Percentiles rank a stretch among this genome's conserved stretches.
These are phyloP conservation scores for Napeogenes sylphis DNA, from an alignment of 2,888 invertebrate genomes.

Conservation along the genomic window DNA sequence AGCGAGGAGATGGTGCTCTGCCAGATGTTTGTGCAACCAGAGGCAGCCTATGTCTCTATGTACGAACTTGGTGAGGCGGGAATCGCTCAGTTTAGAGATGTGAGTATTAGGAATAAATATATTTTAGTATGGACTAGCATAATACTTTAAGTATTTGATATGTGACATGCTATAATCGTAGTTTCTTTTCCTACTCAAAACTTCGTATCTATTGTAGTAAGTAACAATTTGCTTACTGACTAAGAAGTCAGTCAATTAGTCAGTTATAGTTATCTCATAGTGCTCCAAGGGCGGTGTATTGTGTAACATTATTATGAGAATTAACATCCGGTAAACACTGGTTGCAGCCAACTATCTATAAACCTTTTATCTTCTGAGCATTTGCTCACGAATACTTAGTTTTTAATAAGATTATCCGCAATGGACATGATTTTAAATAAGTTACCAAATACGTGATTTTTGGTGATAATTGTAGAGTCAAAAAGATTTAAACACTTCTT, in stretches of 20 bases:
- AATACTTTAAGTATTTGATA: not conserved
- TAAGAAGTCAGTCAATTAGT: too few relatives aligned
- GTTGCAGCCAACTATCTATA: constrained; percentile 12
- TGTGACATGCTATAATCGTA: too few relatives aligned
- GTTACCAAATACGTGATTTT: too few relatives aligned
- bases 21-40: constrained; percentile 84
- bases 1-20: constrained; percentile 84
- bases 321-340: constrained; percentile 14
- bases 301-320: constrained; percentile 18
- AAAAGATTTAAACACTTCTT: too few relatives aligned
- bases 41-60: constrained; percentile 84
- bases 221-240: too few relatives aligned
- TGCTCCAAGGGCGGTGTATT: constrained; percentile 12
- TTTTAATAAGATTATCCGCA: too few relatives aligned
- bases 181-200: too few relatives aligned
- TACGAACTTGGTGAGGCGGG: constrained; percentile 85
- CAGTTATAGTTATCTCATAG: constrained; percentile 7
- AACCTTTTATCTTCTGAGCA: constrained; percentile 8
- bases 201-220: too few relatives aligned
- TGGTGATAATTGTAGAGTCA: too few relatives aligned
- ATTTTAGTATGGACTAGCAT: not conserved
- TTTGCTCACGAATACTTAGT: not conserved
- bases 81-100: constrained; percentile 84
- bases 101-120: constrained; percentile 55
- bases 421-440: too few relatives aligned